Evolutionary conservation across 2,888 invertebrate species (phyloP).

Genomic region (Lithophane socia): DNA sequence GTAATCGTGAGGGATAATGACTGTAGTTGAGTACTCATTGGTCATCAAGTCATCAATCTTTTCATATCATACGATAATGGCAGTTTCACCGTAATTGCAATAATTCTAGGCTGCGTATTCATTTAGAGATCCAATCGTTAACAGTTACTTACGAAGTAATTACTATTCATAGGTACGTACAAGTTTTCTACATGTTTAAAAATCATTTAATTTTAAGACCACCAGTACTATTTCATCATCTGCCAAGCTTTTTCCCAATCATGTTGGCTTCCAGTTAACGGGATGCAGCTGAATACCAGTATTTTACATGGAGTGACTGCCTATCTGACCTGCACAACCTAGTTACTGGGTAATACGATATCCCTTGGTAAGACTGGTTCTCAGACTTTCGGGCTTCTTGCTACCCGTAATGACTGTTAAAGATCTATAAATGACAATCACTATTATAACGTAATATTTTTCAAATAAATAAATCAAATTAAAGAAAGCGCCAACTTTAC

Average conservation of each 20-base stretch:
- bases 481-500: conserved; percentile 12
- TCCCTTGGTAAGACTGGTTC: neutral
- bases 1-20: neutral
- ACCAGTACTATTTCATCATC: neutral
- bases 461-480: neutral
- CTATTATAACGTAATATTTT: neutral
- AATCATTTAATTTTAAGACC: neutral
- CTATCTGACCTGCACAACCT: neutral
- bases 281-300: neutral
- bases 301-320: neutral
- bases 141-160: neutral
- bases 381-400: neutral
- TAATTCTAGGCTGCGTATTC: conserved; percentile 4
- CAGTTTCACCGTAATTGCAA: neutral
- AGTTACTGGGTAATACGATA: neutral
- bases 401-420: neutral
- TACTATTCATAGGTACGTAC: neutral
- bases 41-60: neutral
- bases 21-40: neutral
- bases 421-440: neutral
- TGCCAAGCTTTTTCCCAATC: neutral
- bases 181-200: neutral
- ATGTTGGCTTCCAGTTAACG: neutral
- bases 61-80: neutral
- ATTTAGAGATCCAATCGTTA: neutral